These are phyloP conservation scores for Gambusia affinis DNA, from an alignment of 2,113 vertebrate species.

Conservation along the genomic window DNA sequence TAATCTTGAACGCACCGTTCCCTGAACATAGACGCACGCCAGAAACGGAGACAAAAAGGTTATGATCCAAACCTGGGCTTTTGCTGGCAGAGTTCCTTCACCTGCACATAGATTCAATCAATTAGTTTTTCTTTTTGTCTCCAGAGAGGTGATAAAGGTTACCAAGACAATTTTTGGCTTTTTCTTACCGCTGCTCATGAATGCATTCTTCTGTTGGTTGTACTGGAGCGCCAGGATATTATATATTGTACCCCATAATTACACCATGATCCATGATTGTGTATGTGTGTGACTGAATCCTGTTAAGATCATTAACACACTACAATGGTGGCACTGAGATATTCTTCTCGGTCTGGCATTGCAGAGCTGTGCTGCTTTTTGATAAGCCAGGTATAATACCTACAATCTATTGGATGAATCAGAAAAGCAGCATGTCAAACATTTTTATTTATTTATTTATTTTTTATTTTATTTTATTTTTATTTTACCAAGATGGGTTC, in stretches of 20 bases:
- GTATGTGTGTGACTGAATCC: constrained; percentile 58
- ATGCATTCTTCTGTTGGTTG: constrained; percentile 46
- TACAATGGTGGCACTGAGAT: constrained; percentile 23
- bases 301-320: constrained; percentile 52
- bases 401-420: constrained; percentile 8
- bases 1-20: constrained; percentile 71
- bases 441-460: neutral
- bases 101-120: constrained; percentile 68
- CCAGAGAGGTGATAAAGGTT: constrained; percentile 45
- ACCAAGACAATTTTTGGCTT: constrained; percentile 58
- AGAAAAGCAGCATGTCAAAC: neutral
- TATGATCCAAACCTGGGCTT: constrained; percentile 65
- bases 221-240: constrained; percentile 56
- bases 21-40: constrained; percentile 61
- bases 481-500: neutral
- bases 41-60: constrained; percentile 72
- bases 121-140: constrained; percentile 55
- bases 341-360: constrained; percentile 35
- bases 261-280: constrained; percentile 57
- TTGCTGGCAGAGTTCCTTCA: constrained; percentile 67
- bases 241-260: constrained; percentile 63
- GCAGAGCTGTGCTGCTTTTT: constrained; percentile 23
- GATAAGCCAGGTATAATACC: neutral
- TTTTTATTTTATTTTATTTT: too few relatives aligned
- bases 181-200: constrained; percentile 43